These are phyloP conservation scores for Gonatopus flavifemur DNA, from an alignment of 1,140 invertebrate genomes.

Conservation along the genomic window DNA sequence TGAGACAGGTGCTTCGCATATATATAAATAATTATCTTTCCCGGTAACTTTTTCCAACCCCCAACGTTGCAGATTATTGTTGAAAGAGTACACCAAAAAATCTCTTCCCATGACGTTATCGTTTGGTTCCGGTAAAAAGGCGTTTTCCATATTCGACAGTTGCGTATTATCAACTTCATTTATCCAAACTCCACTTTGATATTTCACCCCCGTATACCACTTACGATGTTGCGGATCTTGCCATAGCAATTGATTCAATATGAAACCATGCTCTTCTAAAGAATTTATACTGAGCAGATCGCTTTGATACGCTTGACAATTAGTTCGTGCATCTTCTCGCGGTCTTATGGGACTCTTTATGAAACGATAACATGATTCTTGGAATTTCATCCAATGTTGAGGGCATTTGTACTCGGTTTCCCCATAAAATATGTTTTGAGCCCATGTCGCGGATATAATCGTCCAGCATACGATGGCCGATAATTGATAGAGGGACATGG, in stretches of 20 bases:
- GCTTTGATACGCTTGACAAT: constrained; percentile 79
- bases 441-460: no score
- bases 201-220: constrained; percentile 82
- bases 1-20: constrained; percentile 80
- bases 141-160: constrained; percentile 77
- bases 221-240: constrained; percentile 82
- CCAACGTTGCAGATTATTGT: constrained; percentile 74
- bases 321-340: constrained; percentile 75
- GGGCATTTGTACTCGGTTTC: constrained; percentile 67
- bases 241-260: constrained; percentile 74
- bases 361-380: constrained; percentile 83
- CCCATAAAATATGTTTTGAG: constrained; percentile 38
- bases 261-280: constrained; percentile 84
- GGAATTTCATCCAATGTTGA: constrained; percentile 76
- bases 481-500: no score
- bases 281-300: constrained; percentile 79
- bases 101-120: constrained; percentile 56
- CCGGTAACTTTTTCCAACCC: constrained; percentile 80
- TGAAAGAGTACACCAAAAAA: constrained; percentile 71
- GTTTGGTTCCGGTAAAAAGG: constrained; percentile 71
- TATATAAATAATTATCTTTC: constrained; percentile 75
- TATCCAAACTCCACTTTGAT: constrained; percentile 74
- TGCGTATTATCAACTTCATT: constrained; percentile 81
- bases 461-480: neutral
- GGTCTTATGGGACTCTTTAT: constrained; percentile 79